These are phyloP conservation scores for Novumbra hubbsi DNA, from an alignment of 2,797 vertebrate genomes.

Conservation along the genomic window DNA sequence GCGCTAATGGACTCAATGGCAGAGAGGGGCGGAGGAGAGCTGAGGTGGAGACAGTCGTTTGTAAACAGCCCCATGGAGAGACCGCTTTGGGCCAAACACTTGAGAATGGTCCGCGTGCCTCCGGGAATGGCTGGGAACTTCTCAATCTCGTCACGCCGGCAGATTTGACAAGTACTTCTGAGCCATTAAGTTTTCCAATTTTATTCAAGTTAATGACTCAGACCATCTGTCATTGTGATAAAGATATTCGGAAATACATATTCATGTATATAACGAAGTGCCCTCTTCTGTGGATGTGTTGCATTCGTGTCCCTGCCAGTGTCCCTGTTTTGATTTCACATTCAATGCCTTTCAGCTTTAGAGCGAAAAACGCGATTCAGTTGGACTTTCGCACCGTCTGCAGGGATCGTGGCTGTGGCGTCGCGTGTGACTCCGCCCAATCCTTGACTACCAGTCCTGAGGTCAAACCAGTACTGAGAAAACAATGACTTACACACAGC, in stretches of 20 bases:
- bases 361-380: neutral
- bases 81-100: conserved; percentile 2
- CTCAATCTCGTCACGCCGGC: neutral
- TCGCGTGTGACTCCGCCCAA: neutral
- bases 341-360: neutral
- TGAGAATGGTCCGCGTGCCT: neutral
- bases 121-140: neutral
- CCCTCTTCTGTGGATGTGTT: neutral
- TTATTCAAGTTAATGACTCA: neutral
- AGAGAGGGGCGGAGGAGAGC: neutral
- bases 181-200: neutral
- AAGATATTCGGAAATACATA: conserved; percentile 21
- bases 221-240: conserved; percentile 22
- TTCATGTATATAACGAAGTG: conserved; percentile 22
- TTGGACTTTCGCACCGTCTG: neutral
- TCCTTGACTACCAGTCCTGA: neutral
- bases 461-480: neutral
- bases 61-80: neutral
- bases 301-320: neutral
- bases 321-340: neutral
- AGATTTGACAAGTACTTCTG: neutral
- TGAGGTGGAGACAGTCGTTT: neutral
- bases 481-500: neutral
- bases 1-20: neutral
- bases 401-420: neutral